Conservation (phyloP, 92 coral and sea anemone species). For the Porites evermanni region DNA sequence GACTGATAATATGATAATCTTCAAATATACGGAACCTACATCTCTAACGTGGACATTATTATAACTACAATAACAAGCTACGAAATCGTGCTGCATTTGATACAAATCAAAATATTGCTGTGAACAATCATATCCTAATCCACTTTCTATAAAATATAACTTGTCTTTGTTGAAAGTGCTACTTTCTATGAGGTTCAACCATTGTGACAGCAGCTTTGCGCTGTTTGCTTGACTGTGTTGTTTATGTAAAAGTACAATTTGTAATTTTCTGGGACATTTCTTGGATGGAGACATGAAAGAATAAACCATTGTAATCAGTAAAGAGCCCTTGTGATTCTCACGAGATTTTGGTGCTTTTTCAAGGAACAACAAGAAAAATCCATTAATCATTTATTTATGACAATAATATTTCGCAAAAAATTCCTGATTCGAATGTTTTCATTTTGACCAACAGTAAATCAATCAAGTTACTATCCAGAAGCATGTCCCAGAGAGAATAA, state of each 20-base stretch:
- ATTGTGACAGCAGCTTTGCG: constrained; percentile 2
- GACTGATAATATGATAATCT: background rate
- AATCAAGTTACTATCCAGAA: background rate
- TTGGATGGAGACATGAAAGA: constrained; percentile 12
- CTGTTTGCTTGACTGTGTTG: background rate
- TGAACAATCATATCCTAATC: constrained; percentile 11
- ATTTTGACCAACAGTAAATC: background rate
- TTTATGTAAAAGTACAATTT: constrained; percentile 12
- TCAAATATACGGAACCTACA: background rate
- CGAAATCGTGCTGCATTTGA: too few species aligned
- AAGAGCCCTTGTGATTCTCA: background rate
- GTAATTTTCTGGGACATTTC: constrained; percentile 39
- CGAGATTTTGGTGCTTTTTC: background rate
- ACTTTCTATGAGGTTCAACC: background rate
- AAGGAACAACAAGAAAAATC: background rate
- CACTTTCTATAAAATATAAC: constrained; percentile 40
- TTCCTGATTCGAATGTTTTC: background rate
- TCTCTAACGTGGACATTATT: background rate
- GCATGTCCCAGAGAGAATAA: constrained; percentile 23
- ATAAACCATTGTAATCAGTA: background rate
- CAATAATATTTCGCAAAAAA: background rate
- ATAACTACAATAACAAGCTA: background rate
- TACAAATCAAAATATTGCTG: constrained; percentile 28
- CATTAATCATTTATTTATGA: too few species aligned
- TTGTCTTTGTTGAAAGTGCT: constrained; percentile 11